Base-by-base conservation (phyloP, 2,888 invertebrate genomes). In the Endotricha flammealis region DNA sequence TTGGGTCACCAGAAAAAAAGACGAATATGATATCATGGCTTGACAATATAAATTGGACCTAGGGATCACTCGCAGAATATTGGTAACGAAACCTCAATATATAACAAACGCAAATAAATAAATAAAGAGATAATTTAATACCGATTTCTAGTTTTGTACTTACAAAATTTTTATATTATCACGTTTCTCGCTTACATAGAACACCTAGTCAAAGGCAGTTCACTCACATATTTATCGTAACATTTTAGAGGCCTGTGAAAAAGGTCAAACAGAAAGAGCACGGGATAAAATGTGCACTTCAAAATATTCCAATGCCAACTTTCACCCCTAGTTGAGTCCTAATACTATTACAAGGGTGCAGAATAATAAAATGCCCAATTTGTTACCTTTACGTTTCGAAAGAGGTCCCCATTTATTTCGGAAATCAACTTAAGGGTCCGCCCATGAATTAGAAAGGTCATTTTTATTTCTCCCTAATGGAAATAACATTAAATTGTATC, bases 281-380 rank as follows among this genome's bases (percentile, higher is more conserved):
- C 25, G 29, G 24, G 38, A 38, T 41, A 35, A 36, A 44, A 43
- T 36, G 23, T 29, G 42, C 46, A 36, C 29, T 28, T 8, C 32
- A 39, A 38, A 49, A 56, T 50, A 56, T 57, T 53, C 46, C 47
- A 48, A 49, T 46, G 46, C 44, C 42, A 41, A 36, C 47, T 42
- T 57, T 57, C 49, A 58, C 56, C 51, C 48, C 49, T 29, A 59
- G 56, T 64, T 50, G 44, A 54, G 51, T 49, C 47, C 56, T 64
- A 73, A 78, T 68, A 64, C 63, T 61, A 75, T 79, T 77, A 74
- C 50, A 68, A 59, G 69, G 73, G 75, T 62, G 57, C 51, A 57
- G 69, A 65, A 75, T 74, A 79, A 82, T 79, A 75, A 79, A 74
- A 76, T 63, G 66, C 50, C 57, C 75, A 73, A 78, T 80, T 81